Conservation (phyloP, 2,113 vertebrate genomes). For the Chloropsis cyanopogon region DNA sequence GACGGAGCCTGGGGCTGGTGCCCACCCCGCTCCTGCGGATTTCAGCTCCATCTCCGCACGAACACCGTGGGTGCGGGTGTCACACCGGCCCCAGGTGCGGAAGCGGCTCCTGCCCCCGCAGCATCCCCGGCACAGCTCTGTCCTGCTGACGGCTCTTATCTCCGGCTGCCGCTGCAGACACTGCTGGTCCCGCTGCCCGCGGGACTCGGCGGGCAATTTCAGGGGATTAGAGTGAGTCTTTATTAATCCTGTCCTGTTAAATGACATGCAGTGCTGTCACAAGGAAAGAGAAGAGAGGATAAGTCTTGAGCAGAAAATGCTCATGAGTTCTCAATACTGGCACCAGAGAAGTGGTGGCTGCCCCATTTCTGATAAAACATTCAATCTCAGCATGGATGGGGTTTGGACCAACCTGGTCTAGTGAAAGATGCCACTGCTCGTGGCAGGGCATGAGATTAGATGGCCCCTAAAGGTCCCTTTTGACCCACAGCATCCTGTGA, state of each 20-base stretch:
- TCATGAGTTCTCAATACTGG: background rate
- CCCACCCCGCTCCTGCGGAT: background rate
- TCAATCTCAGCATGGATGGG: background rate
- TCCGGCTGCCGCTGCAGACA: too few species aligned
- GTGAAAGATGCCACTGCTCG: background rate
- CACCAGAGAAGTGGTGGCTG: background rate
- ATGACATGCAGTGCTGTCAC: background rate
- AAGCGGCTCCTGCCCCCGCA: background rate
- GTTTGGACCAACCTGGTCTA: background rate
- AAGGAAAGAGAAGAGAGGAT: background rate
- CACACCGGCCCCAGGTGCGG: fast-evolving
- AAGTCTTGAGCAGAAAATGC: background rate
- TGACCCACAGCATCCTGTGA: background rate
- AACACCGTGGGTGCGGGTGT: fast-evolving
- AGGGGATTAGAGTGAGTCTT: background rate
- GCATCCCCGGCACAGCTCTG: background rate
- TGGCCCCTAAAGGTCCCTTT: background rate
- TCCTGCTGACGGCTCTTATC: too few species aligned
- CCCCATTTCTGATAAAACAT: background rate
- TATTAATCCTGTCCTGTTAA: background rate
- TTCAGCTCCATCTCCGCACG: fast-evolving
- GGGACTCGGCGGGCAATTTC: background rate
- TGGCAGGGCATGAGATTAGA: background rate
- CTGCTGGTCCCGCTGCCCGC: background rate
- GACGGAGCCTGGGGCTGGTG: background rate